A percentile compares a stretch with the other conserved stretches of the same genome.
Conservation (phyloP, 1,140 invertebrate species). For the Eufriesea mexicana region DNA sequence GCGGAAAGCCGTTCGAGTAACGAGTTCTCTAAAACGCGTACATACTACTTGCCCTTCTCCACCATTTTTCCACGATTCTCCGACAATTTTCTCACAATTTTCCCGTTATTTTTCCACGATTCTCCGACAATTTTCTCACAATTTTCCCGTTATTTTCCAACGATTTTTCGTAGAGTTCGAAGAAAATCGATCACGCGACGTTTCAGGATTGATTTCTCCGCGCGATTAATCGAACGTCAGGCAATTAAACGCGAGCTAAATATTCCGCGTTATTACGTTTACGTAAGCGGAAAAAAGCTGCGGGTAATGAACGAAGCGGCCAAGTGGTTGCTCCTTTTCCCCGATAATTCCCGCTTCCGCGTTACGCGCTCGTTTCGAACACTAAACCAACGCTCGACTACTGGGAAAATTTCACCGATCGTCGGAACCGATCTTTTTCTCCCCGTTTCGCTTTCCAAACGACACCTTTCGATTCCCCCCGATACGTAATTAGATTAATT, state of each 20-base stretch:
- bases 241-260: neutral
- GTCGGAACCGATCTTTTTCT: neutral
- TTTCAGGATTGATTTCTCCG: neutral
- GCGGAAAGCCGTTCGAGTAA: neutral
- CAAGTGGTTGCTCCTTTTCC: neutral
- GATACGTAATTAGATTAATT: neutral
- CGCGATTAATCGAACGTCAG: neutral
- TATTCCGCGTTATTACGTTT: neutral
- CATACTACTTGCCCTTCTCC: no score
- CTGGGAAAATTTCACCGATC: neutral
- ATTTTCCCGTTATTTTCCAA: no score
- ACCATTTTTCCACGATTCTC: neutral
- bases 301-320: conserved; percentile 1
- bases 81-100: no score
- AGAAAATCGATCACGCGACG: no score
- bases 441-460: neutral
- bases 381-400: neutral
- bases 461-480: neutral
- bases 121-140: neutral
- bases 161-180: neutral
- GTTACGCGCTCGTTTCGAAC: conserved; percentile 10
- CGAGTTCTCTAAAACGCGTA: neutral
- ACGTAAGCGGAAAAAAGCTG: neutral
- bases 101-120: no score
- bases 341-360: neutral